A percentile compares a stretch with the other conserved stretches of the same genome.
Evolutionary conservation across 1,140 invertebrate genomes (phyloP).

Genomic region (Eriosoma lanigerum): DNA sequence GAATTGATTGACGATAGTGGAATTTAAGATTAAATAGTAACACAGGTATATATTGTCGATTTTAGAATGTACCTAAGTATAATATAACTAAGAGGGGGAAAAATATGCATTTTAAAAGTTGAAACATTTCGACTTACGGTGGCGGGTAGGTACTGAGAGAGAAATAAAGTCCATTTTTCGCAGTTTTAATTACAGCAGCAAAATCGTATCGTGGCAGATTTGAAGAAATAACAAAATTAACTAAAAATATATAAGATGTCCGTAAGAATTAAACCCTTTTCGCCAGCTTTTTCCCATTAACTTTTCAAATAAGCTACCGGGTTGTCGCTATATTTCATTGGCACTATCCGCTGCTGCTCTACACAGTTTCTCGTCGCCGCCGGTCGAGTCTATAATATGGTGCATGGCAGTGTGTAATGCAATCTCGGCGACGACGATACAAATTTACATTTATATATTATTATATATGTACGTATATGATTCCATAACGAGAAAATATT

Average conservation of each 20-base stretch:
- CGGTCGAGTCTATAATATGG: constrained; percentile 12
- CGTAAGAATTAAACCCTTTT: constrained; percentile 27
- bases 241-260: constrained; percentile 45
- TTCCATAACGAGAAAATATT: constrained; percentile 28
- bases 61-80: too few species aligned
- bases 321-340: constrained; percentile 43
- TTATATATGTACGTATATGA: not conserved
- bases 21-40: too few species aligned
- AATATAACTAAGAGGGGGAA: not conserved
- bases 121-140: not conserved
- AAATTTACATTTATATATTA: not conserved
- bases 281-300: constrained; percentile 37
- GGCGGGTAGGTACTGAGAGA: not conserved
- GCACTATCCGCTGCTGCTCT: constrained; percentile 11
- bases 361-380: not conserved
- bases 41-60: too few species aligned
- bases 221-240: constrained; percentile 46
- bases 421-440: not conserved
- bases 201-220: constrained; percentile 37
- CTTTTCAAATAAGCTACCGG: constrained; percentile 41
- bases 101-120: not conserved
- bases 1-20: too few species aligned
- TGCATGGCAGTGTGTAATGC: not conserved
- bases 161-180: constrained; percentile 36
- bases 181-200: constrained; percentile 36